Evolutionary conservation across 2,888 invertebrate genomes (phyloP), one percentile per base, ranked within the genome.

Genomic region (Escarpia spicata): DNA sequence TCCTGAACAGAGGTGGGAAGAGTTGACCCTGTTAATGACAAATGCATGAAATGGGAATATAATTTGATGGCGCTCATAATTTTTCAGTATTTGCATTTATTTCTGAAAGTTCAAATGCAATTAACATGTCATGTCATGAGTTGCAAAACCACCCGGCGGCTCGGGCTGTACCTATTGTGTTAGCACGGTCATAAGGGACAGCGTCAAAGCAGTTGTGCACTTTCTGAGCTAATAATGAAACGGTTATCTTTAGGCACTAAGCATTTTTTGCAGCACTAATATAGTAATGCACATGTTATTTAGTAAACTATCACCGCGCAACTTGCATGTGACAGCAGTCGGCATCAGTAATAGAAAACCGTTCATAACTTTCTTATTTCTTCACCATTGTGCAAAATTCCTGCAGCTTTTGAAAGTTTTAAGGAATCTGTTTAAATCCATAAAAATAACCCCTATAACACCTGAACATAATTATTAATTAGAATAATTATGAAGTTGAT

Each of bases 1-100:
- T 15, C 60, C 92, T 58, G 92, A 92, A 31, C 91, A 92, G 92
- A 92, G 93, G 92, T 93, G 52, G 19, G 90, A 89, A 43, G 15
- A 37, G 8, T 75, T 26, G 75, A 75, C 26, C 3, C 75, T 19
- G 19, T 75, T 3, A 75, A 75, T 26, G 75, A 75, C 19, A 19
- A 75, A 75, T n/a, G 19, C 6, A 3, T 75, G 75, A 26, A 75
- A 75, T 26, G 75, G 75, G 75, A 75, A 26, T 75, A 15, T 26
- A 75, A 26, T 75, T 75, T 75, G 75, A 75, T 26, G 75, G 75
- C 26, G 26, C 19, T 75, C 19, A 26, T 26, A 75, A 75, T 75
- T n/a, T 75, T 19, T 75, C 6, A 19, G 26, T 75, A 75, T 75
- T 26, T 75, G 75, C 75, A 75, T 75, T 75, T 75, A 75, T 75